Base-by-base conservation (phyloP, 1,140 invertebrate species). In the Cataglyphis hispanica region DNA sequence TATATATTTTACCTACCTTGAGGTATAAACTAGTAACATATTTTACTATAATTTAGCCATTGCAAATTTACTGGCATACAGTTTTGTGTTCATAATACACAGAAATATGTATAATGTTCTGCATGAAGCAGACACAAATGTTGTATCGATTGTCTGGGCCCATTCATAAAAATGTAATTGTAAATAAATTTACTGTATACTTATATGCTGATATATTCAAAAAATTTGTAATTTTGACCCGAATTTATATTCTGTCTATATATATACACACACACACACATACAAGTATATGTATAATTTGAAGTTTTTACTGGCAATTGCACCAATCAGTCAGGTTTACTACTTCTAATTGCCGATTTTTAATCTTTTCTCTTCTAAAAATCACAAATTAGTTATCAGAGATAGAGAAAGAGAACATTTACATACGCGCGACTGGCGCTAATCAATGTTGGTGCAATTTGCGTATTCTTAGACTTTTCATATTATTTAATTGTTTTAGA, bases 161-260 rank as follows among this genome's bases (percentile, higher is more conserved):
- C 86, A 86, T 60, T 64, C 84, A 80, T 77, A 85, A 92, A 85
- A 90, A 92, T 81, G 90, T 92, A 91, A 90, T 43, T 94, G 93
- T 94, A 94, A 93, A 94, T 94, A 94, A 94, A 90, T 91, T 92
- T 93, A 89, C 88, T 93, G 89, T 91, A 92, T 87, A 92, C 92
- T 94, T 90, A 90, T 81, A 86, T n/a, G 34, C 81, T 90, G 86
- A 69, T 87, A 91, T 67, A 64, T 86, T 83, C 53, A 72, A 86
- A n/a, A 63, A 72, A 83, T 7, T 86, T 84, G 22, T 31, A 66
- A 77, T 53, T 76, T n/a, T 64, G 37, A 77, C 81, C 58, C 69
- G 69, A 69, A 75, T 83, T 88, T 50, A 81, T 43, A 67, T 87
- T 87, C 60, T 50, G 50, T 85, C 58, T 61, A 46, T 34, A 16